Base-by-base conservation (phyloP, 2,113 vertebrate genomes). In the Percopsis transmontana region DNA sequence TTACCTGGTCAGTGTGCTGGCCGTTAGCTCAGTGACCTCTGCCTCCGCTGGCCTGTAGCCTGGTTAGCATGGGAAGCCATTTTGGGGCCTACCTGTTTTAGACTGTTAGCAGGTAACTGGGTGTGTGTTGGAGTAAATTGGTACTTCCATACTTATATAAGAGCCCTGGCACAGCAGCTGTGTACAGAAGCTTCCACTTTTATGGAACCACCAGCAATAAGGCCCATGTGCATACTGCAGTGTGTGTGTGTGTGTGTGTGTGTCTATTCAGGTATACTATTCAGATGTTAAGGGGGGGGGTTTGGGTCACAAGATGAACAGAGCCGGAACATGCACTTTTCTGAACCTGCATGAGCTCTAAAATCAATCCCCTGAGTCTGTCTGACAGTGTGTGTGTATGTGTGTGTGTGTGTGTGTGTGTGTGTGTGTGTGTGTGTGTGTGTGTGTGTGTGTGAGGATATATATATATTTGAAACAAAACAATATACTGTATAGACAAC, bases 21-120 rank as follows among this genome's bases (percentile, higher is more conserved):
- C 80, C 50, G 14, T 61, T 62, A 53, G 50, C 54, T 62, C 45
- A 15, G 15, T 47, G 45, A 47, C 45, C 16, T 47, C 16, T 6
- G n/a, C n/a, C 45, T 18, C 15, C 15, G 13, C 45, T 14, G 45
- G 45, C 45, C 45, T 47, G 45, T 13, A 15, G 58, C 82, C 58
- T 40, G 27, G 48, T 12, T 11, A 65, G 15, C 52, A 45, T 16
- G 27, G 21, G 14, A 44, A 48, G 54, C 54, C 62, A 47, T 47
- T 71, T 79, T 60, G 53, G 67, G 41, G 59, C 64, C 38, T 41
- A 62, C 73, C 64, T 74, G 68, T 70, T 65, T 0, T n/a, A 80
- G 74, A 65, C 67, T 70, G 52, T 57, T 76, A 80, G 72, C 81
- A 38, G 74, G 70, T 83, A 80, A 73, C 72, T 67, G 58, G 61